A percentile compares a stretch with the other conserved stretches of the same genome.
Conservation (phyloP, 2,113 vertebrate species). For the Dendrocopos noguchii region DNA sequence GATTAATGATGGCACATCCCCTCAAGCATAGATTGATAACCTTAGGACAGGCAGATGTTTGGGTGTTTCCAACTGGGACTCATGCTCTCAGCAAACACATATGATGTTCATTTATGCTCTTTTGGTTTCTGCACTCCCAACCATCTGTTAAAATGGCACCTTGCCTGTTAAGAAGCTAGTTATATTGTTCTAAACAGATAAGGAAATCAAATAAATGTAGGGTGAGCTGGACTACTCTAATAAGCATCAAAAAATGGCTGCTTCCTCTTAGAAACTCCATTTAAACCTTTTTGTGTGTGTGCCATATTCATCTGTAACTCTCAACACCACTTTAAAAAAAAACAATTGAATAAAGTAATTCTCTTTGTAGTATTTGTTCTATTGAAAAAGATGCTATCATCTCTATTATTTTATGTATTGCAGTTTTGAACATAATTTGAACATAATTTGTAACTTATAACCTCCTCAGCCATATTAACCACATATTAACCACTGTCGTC, state of each 20-base stretch:
- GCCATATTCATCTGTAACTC: neutral
- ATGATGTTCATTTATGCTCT: conserved; percentile 57
- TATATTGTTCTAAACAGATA: conserved; percentile 10
- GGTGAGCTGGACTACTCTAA: neutral
- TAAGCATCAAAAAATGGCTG: neutral
- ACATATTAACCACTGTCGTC: neutral
- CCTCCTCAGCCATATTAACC: neutral
- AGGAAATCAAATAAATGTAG: conserved; percentile 11
- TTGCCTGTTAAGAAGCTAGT: conserved; percentile 36
- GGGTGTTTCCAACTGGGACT: conserved; percentile 23
- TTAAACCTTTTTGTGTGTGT: neutral
- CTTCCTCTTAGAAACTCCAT: neutral
- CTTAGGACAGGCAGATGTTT: conserved; percentile 67
- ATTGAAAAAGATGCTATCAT: neutral
- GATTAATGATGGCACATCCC: conserved; percentile 19
- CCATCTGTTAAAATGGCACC: conserved; percentile 66
- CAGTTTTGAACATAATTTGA: neutral
- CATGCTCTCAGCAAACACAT: conserved; percentile 55
- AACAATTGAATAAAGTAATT: neutral
- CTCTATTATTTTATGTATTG: neutral
- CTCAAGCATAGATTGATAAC: conserved; percentile 51
- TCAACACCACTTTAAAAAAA: neutral
- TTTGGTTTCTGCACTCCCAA: conserved; percentile 42
- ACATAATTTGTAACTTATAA: neutral
- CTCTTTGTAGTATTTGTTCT: neutral